phyloP scores from a whole-genome alignment of 2,888 invertebrate species.

The Xylota sylvarum region DNA sequence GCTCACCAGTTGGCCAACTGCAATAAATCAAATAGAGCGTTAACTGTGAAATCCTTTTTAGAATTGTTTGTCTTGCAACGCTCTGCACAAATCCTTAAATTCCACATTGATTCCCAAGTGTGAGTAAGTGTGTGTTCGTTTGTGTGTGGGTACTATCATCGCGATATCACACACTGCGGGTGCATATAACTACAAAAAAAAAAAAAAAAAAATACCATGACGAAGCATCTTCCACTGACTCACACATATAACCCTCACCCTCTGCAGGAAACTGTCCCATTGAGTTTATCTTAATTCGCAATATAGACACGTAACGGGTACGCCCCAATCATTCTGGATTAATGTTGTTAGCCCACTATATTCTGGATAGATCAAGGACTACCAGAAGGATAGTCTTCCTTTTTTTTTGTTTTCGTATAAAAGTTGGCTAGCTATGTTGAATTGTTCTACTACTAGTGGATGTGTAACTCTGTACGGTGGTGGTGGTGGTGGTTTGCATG shows the following conservation, averaged over 20 bases:
- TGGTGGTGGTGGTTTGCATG: background rate
- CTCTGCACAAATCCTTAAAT: slow-evolving; percentile 50
- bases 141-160: slow-evolving; percentile 23
- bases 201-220: slow-evolving; percentile 33
- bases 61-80: slow-evolving; percentile 54
- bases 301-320: slow-evolving; percentile 76
- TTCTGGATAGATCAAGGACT: slow-evolving; percentile 72
- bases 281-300: slow-evolving; percentile 76
- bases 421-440: slow-evolving; percentile 36
- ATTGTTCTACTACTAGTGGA: slow-evolving; percentile 44
- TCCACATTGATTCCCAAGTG: slow-evolving; percentile 47
- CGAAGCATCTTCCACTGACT: slow-evolving; percentile 43
- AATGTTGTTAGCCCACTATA: slow-evolving; percentile 74
- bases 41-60: slow-evolving; percentile 58
- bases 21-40: slow-evolving; percentile 71
- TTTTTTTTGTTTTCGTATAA: slow-evolving; percentile 15
- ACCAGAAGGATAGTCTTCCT: slow-evolving; percentile 48
- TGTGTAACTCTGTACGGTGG: background rate
- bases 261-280: slow-evolving; percentile 70
- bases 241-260: background rate
- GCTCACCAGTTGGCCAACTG: slow-evolving; percentile 45
- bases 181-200: slow-evolving; percentile 33
- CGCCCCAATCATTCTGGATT: slow-evolving; percentile 76
- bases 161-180: slow-evolving; percentile 40
- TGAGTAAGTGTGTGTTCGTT: background rate